These are phyloP conservation scores for Drosophila ogumai DNA, from an alignment of 1,140 invertebrate species.

Conservation along the genomic window DNA sequence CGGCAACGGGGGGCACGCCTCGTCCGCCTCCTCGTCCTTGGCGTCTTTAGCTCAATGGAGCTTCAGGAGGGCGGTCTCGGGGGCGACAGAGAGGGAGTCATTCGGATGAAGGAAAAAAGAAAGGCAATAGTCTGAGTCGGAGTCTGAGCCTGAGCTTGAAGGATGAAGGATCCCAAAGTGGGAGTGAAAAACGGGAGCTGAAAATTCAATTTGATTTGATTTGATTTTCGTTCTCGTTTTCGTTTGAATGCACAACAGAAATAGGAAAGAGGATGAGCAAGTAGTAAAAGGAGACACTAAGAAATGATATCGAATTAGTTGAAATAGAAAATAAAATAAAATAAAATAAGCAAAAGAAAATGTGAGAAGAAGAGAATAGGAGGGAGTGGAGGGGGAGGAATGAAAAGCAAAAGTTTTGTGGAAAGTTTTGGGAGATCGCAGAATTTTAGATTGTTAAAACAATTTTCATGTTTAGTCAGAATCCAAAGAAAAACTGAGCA, in stretches of 20 bases:
- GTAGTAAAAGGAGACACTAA: constrained; percentile 41
- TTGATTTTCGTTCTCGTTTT: constrained; percentile 84
- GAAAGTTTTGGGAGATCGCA: neutral
- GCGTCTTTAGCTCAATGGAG: constrained; percentile 10
- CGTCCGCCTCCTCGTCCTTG: neutral
- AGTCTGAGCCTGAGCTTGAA: neutral
- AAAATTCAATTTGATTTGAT: constrained; percentile 84
- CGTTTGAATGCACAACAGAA: constrained; percentile 76
- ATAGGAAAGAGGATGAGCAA: constrained; percentile 13
- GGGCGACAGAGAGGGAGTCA: neutral
- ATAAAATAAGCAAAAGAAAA: neutral
- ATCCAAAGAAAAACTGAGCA: no score
- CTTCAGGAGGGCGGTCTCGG: no score
- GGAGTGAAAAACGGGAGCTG: constrained; percentile 48
- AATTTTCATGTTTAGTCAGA: neutral
- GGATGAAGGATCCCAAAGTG: constrained; percentile 18
- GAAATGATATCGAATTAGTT: constrained; percentile 82
- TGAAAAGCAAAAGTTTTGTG: constrained; percentile 12
- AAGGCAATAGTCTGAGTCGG: neutral
- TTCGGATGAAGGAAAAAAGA: neutral
- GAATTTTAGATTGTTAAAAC: neutral
- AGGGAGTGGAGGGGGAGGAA: neutral
- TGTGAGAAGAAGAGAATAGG: neutral
- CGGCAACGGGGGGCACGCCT: constrained; percentile 12
- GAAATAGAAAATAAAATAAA: constrained; percentile 70